These are phyloP conservation scores for Drosophila prosaltans DNA, from an alignment of 1,140 invertebrate species.

Conservation along the genomic window DNA sequence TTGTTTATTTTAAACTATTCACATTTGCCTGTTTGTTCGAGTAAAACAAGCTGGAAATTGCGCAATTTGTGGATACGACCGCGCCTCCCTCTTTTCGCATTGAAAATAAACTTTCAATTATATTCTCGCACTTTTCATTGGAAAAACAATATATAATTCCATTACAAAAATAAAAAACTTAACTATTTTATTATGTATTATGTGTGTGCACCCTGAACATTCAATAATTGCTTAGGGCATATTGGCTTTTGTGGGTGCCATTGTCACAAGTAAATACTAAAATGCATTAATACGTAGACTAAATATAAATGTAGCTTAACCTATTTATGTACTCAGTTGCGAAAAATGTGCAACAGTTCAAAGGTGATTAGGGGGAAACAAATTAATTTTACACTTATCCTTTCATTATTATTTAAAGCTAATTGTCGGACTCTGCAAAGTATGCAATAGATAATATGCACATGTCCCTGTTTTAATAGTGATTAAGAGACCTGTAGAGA, in stretches of 20 bases:
- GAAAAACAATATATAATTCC: constrained; percentile 28
- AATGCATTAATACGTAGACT: constrained; percentile 18
- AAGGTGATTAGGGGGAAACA: too few relatives aligned
- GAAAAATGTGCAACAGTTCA: too few relatives aligned
- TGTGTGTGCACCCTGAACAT: constrained; percentile 10
- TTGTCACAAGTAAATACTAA: constrained; percentile 35
- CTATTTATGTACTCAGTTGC: too few relatives aligned
- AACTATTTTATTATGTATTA: background rate
- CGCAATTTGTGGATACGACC: constrained; percentile 40
- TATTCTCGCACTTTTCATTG: constrained; percentile 44
- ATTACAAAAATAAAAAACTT: constrained; percentile 3
- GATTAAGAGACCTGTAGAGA: too few relatives aligned
- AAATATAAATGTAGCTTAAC: background rate
- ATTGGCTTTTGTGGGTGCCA: constrained; percentile 32
- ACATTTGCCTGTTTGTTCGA: constrained; percentile 29
- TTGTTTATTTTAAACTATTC: constrained; percentile 45
- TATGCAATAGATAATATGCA: too few relatives aligned
- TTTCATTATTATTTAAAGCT: too few relatives aligned
- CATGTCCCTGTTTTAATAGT: too few relatives aligned
- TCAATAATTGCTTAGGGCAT: constrained; percentile 8
- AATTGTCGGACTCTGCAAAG: too few relatives aligned
- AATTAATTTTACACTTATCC: too few relatives aligned
- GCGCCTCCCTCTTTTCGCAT: background rate
- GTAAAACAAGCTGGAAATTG: constrained; percentile 65
- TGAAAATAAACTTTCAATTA: constrained; percentile 52